Conservation (phyloP, 2,888 invertebrate genomes). For the Rhingia campestris region DNA sequence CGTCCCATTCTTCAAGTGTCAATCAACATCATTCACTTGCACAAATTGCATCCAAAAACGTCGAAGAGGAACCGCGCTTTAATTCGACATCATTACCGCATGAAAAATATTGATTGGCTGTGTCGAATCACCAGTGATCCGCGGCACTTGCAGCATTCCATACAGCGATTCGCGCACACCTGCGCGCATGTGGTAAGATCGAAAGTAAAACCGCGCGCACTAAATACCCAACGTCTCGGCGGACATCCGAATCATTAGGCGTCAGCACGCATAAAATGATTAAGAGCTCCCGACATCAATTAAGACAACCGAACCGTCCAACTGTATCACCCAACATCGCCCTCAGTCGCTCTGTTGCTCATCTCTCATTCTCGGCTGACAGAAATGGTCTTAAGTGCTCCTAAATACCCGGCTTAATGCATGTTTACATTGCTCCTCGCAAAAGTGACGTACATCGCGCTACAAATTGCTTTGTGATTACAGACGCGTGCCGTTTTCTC, state of each 20-base stretch:
- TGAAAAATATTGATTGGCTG: conserved; percentile 46
- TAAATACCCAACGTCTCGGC: conserved; percentile 5
- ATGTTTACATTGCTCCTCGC: conserved; percentile 70
- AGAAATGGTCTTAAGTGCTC: conserved; percentile 68
- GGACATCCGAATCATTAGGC: conserved; percentile 59
- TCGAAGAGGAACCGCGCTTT: conserved; percentile 52
- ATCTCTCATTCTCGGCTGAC: conserved; percentile 60
- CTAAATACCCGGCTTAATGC: conserved; percentile 71
- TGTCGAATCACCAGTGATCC: conserved; percentile 57
- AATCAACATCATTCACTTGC: too few relatives aligned
- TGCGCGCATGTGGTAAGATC: conserved; percentile 12
- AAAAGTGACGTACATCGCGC: conserved; percentile 70
- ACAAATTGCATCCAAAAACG: too few relatives aligned
- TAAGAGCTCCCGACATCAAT: conserved; percentile 72
- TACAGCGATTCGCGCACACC: conserved; percentile 43
- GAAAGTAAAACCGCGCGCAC: conserved; percentile 26
- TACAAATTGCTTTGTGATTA: conserved; percentile 74
- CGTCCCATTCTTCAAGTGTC: too few relatives aligned
- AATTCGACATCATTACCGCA: conserved; percentile 38
- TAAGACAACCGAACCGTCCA: conserved; percentile 58
- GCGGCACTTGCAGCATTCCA: conserved; percentile 50
- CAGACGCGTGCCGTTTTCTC: conserved; percentile 60
- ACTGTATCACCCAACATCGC: conserved; percentile 2
- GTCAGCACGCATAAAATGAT: conserved; percentile 60
- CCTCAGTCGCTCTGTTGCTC: conserved; percentile 3